Evolutionary conservation across 2,797 vertebrate species (phyloP), one percentile per base, ranked within the genome.

Genomic region (Myotis myotis): DNA sequence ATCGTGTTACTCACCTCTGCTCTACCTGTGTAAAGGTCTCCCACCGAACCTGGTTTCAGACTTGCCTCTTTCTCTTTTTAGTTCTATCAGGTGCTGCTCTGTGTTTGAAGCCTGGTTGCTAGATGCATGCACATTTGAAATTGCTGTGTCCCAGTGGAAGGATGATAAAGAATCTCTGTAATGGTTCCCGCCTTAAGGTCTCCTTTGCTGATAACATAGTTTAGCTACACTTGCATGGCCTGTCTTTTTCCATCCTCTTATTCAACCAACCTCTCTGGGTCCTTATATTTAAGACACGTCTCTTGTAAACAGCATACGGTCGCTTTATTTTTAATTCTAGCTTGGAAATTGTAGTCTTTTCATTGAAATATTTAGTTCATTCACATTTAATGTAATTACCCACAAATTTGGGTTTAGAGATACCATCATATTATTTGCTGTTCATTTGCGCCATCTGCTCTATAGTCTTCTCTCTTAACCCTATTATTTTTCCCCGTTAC

Each of bases 391-490:
- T 44, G 44, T 57, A 44, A 38, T 85, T 74, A 25, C 28, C 38
- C n/a, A 36, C 28, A 55, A 36, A 30, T 22, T 30, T 82, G 33
- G 22, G 11, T 53, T n/a, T 11, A 44, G 25, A 7, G 30, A 5
- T 5, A 8, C n/a, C 8, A 30, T 66, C 71, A 36, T 13, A 6
- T 38, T 36, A 25, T 36, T 76, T 57, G 30, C 44, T 93, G 57
- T 62, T 53, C 41, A 8, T 57, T 49, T 55, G 15, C 62, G 70
- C 19, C 25, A 23, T 41, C 6, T 68, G 55, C 72, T 92, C 81
- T 64, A 6, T 71, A 23, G n/a, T 84, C 87, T 70, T 87, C 20
- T 87, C 22, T 28, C 41, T 91, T 82, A 66, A 66, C 13, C 17
- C 64, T 71, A 25, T 84, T 12, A 28, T 4, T 41, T 71, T 30